Percentiles rank a stretch among this genome's conserved stretches.
These are phyloP conservation scores for Chlorodrepanis virens DNA, from an alignment of 2,113 vertebrate genomes.

Conservation along the genomic window DNA sequence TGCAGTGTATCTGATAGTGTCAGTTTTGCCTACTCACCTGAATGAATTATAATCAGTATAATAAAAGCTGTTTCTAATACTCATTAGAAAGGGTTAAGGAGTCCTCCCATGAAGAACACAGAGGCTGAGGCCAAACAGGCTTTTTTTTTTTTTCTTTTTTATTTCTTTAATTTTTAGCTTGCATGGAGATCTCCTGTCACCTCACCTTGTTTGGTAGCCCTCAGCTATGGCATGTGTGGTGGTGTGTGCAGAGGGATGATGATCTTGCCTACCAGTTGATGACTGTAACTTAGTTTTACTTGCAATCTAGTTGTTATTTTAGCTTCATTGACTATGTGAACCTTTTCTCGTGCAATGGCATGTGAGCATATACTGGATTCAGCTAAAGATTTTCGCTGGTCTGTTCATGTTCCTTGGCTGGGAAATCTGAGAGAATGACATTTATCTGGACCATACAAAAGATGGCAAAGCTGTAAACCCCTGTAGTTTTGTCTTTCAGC, in stretches of 20 bases:
- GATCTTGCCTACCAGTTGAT: neutral
- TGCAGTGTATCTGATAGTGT: neutral
- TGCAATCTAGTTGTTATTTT: neutral
- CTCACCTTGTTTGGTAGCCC: neutral
- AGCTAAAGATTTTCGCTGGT: neutral
- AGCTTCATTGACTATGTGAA: neutral
- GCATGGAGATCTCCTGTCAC: neutral
- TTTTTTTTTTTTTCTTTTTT: neutral
- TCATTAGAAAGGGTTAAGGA: neutral
- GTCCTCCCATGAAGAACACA: neutral
- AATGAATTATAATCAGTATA: neutral
- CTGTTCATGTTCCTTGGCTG: neutral
- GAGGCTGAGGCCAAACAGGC: neutral
- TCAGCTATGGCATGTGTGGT: fast-evolving
- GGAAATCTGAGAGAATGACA: neutral
- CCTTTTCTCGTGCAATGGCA: neutral
- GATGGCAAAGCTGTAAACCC: neutral
- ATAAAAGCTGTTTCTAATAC: neutral
- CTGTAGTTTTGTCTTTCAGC: neutral
- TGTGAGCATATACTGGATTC: neutral
- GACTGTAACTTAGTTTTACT: neutral
- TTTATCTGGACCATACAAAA: neutral
- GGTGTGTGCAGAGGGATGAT: neutral
- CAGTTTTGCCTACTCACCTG: neutral
- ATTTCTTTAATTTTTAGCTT: neutral